These are phyloP conservation scores for Bombus superbus DNA, from an alignment of 1,140 invertebrate species.

Conservation along the genomic window DNA sequence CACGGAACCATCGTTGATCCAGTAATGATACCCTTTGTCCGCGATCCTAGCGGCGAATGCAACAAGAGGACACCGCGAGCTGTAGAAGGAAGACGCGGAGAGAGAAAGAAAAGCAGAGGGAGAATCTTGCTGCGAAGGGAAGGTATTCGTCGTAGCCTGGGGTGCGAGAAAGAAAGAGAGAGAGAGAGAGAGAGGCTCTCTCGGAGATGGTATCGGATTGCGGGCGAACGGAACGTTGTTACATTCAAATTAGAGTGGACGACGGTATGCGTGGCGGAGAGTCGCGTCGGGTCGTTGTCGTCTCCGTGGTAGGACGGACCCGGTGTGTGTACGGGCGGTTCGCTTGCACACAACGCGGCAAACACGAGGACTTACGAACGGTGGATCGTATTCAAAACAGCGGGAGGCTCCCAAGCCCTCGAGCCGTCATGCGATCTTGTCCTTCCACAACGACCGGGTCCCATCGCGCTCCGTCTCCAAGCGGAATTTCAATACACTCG, in stretches of 20 bases:
- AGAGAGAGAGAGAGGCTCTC: neutral
- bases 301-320: conserved; percentile 53
- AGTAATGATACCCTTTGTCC: conserved; percentile 48
- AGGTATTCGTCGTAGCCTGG: conserved; percentile 4
- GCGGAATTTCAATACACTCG: conserved; percentile 78
- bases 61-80: conserved; percentile 1
- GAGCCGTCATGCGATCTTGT: conserved; percentile 77
- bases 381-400: conserved; percentile 78
- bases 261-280: conserved; percentile 79
- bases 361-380: conserved; percentile 58
- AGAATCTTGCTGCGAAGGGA: neutral
- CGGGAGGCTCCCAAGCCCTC: conserved; percentile 75
- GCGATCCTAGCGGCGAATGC: conserved; percentile 14
- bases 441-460: conserved; percentile 76
- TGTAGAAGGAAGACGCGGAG: too few relatives aligned
- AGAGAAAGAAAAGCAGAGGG: conserved; percentile 7
- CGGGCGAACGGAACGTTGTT: conserved; percentile 82
- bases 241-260: conserved; percentile 83
- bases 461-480: conserved; percentile 72
- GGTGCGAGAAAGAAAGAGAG: neutral
- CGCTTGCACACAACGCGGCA: conserved; percentile 61
- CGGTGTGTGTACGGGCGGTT: conserved; percentile 58
- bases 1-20: conserved; percentile 12
- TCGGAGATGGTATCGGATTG: conserved; percentile 81
- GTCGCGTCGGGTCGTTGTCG: conserved; percentile 76